Percentiles rank a stretch among this genome's conserved stretches.
Evolutionary conservation across 2,888 invertebrate species (phyloP).

Genomic region (Mycalesis mineus): DNA sequence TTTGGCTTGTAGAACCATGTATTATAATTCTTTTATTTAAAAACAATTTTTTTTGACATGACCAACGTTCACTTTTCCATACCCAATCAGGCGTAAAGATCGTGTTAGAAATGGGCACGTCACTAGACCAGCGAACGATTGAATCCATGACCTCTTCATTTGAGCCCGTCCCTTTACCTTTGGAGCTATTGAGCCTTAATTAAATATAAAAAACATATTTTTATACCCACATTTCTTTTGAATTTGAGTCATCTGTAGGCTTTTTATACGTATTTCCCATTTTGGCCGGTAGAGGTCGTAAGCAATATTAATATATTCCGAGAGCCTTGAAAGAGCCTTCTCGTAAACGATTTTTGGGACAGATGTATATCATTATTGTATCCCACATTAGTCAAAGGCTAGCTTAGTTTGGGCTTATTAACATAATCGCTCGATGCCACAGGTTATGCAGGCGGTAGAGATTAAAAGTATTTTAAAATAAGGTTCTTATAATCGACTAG

Average conservation of each 20-base stretch:
- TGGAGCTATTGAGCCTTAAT: no score
- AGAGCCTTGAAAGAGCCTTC: slow-evolving; percentile 3
- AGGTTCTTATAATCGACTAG: no score
- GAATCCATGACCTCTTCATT: no score
- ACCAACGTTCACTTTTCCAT: no score
- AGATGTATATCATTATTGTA: slow-evolving; percentile 66
- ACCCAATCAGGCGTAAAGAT: no score
- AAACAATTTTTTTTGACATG: no score
- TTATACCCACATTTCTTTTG: not conserved
- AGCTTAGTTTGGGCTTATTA: slow-evolving; percentile 58
- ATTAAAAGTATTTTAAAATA: not conserved
- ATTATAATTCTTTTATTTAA: no score
- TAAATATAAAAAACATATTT: no score
- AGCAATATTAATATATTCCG: slow-evolving; percentile 3
- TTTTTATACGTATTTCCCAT: not conserved
- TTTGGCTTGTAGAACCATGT: no score
- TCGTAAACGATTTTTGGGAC: slow-evolving; percentile 38
- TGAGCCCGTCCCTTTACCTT: no score
- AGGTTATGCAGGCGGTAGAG: slow-evolving; percentile 37
- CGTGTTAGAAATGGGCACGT: no score
- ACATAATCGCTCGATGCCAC: slow-evolving; percentile 52
- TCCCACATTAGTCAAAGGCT: slow-evolving; percentile 52
- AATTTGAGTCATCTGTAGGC: not conserved
- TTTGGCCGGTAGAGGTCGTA: not conserved
- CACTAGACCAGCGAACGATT: no score